A percentile compares a stretch with the other conserved stretches of the same genome.
Evolutionary conservation across 2,888 invertebrate species (phyloP).

Genomic region (Nemotelus pantherinus): DNA sequence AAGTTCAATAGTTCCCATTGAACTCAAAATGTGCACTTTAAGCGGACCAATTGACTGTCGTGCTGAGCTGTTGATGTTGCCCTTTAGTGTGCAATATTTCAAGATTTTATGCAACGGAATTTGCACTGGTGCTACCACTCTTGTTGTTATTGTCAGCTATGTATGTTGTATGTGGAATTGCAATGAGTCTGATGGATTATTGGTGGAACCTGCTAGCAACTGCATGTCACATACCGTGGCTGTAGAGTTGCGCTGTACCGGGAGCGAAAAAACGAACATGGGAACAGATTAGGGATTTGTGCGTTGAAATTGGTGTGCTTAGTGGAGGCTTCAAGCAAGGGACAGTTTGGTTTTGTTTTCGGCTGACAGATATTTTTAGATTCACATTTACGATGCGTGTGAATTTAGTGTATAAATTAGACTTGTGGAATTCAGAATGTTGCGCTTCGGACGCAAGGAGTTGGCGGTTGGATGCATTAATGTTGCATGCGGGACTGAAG

Average conservation of each 20-base stretch:
- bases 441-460: not conserved
- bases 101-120: conserved; percentile 41
- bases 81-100: conserved; percentile 17
- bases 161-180: not conserved
- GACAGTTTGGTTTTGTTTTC: not conserved
- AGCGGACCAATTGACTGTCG: not conserved
- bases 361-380: conserved; percentile 26
- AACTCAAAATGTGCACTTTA: conserved; percentile 30
- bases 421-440: not conserved
- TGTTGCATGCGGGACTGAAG: not conserved
- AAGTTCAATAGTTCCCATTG: conserved; percentile 36
- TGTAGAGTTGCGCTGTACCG: no score
- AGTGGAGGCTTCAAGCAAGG: not conserved
- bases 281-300: not conserved
- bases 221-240: conserved; percentile 38
- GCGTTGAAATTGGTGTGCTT: not conserved
- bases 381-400: conserved; percentile 16
- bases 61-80: not conserved
- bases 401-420: not conserved
- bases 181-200: not conserved
- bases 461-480: not conserved
- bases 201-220: conserved; percentile 30
- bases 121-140: not conserved
- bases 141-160: not conserved
- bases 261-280: conserved; percentile 10